phyloP scores from a whole-genome alignment of 2,113 vertebrate species.

The Callipepla squamata region DNA sequence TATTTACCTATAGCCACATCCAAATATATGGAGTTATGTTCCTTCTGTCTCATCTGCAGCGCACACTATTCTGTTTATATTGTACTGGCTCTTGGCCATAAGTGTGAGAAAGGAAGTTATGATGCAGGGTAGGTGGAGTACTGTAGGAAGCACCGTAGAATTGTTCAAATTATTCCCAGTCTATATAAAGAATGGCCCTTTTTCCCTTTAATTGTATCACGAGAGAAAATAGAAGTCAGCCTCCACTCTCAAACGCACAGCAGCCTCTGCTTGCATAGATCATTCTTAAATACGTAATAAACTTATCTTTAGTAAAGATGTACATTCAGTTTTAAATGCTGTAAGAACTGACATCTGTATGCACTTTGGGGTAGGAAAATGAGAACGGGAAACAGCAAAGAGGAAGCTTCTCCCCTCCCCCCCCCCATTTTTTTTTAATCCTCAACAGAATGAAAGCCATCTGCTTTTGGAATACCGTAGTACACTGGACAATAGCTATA shows the following conservation, averaged over 20 bases:
- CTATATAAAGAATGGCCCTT: slow-evolving; percentile 42
- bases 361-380: neutral
- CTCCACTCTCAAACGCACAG: neutral
- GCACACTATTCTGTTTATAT: neutral
- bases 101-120: slow-evolving; percentile 50
- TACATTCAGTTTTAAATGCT: too few species aligned
- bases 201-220: slow-evolving; percentile 42
- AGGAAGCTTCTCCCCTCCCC: neutral
- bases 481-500: neutral
- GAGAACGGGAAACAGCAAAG: neutral
- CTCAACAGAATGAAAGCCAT: slow-evolving; percentile 26
- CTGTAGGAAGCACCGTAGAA: slow-evolving; percentile 48
- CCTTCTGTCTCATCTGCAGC: neutral
- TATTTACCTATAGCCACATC: slow-evolving; percentile 6
- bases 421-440: neutral
- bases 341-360: too few species aligned
- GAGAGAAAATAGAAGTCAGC: slow-evolving; percentile 15
- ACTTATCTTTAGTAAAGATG: neutral
- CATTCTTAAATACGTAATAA: neutral
- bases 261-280: neutral
- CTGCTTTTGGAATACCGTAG: neutral
- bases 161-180: slow-evolving; percentile 37
- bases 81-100: slow-evolving; percentile 58
- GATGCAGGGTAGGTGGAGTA: slow-evolving; percentile 63
- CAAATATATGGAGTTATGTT: neutral